phyloP scores from a whole-genome alignment of 2,113 vertebrate species.

The Sinocyclocheilus anshuiensis region DNA sequence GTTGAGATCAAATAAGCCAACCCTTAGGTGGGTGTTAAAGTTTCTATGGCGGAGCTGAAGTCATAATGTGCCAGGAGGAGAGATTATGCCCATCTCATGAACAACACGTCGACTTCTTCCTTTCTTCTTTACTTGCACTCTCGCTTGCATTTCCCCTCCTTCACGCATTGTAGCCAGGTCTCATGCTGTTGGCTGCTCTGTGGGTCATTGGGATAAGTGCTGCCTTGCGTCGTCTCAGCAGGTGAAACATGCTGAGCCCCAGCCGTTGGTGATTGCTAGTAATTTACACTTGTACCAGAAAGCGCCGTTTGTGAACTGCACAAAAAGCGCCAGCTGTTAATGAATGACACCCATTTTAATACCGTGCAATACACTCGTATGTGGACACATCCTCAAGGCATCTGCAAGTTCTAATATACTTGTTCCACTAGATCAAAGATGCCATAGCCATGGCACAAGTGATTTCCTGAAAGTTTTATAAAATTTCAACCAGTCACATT shows the following conservation, averaged over 20 bases:
- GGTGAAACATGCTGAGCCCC: constrained; percentile 15
- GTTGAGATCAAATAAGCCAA: constrained; percentile 14
- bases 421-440: constrained; percentile 44
- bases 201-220: not conserved
- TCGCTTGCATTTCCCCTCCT: not conserved
- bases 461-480: not conserved
- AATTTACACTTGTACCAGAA: constrained; percentile 29
- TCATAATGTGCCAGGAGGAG: constrained; percentile 30
- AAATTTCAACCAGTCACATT: not conserved
- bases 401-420: constrained; percentile 7
- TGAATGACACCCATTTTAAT: constrained; percentile 43
- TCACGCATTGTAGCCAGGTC: not conserved
- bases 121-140: not conserved
- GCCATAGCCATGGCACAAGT: constrained; percentile 16
- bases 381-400: constrained; percentile 29
- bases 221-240: constrained; percentile 4
- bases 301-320: constrained; percentile 21
- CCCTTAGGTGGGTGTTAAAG: constrained; percentile 30
- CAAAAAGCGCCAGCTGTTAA: constrained; percentile 29
- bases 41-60: not conserved
- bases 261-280: constrained; percentile 50
- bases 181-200: not conserved
- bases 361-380: not conserved
- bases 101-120: not conserved
- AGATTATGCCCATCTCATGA: constrained; percentile 20